phyloP scores from a whole-genome alignment of 1,140 invertebrate genomes.

The Cyrtorhinus lividipennis region DNA sequence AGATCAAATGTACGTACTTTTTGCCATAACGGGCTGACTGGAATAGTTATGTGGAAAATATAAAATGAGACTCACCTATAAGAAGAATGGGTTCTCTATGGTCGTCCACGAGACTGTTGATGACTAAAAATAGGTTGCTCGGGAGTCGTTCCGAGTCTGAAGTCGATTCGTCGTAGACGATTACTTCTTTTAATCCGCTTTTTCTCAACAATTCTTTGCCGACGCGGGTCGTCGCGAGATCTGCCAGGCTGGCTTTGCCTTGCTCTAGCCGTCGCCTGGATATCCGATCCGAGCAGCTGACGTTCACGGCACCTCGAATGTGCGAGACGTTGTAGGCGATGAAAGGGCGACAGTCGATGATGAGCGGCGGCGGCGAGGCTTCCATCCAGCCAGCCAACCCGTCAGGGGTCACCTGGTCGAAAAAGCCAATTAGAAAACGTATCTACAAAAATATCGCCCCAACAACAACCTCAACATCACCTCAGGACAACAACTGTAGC shows the following conservation, averaged over 20 bases:
- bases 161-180: constrained; percentile 54
- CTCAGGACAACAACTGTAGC: too few species aligned
- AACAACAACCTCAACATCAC: too few species aligned
- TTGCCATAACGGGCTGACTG: too few species aligned
- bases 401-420: constrained; percentile 9
- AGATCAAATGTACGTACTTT: too few species aligned
- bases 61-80: constrained; percentile 51
- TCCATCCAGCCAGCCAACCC: constrained; percentile 28
- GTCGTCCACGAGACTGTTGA: constrained; percentile 51
- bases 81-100: constrained; percentile 51
- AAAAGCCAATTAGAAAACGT: too few species aligned
- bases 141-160: constrained; percentile 43
- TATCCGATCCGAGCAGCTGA: constrained; percentile 59
- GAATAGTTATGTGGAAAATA: too few species aligned
- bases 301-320: constrained; percentile 54
- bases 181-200: constrained; percentile 40
- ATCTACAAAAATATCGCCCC: too few species aligned
- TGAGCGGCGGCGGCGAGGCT: constrained; percentile 30
- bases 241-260: constrained; percentile 48
- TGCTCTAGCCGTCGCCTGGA: constrained; percentile 50
- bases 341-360: constrained; percentile 58
- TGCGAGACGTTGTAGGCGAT: constrained; percentile 56
- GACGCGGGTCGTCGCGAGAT: constrained; percentile 45
- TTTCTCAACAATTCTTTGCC: constrained; percentile 48
- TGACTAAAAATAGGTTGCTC: constrained; percentile 43